Base-by-base conservation (phyloP, 2,888 invertebrate genomes). In the Apodemia duryi region DNA sequence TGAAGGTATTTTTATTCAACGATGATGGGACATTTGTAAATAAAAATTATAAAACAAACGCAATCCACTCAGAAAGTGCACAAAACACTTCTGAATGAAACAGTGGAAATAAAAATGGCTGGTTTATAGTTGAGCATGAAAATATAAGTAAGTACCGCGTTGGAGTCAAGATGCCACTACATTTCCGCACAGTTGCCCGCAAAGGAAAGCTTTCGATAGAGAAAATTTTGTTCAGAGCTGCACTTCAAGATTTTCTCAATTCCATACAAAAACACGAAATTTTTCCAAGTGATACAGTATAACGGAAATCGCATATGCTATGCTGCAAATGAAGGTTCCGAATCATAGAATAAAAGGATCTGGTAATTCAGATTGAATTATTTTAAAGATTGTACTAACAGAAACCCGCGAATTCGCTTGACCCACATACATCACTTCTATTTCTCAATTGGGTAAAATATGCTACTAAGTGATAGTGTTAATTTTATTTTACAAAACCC, bases 161-260 rank as follows among this genome's bases (percentile, higher is more conserved):
- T 78, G 72, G 78, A 82, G 79, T 85, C 83, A 83, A 86, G 84
- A 84, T 77, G 83, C 78, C 80, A 75, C 83, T 84, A 75, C 75
- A 72, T 76, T 79, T 79, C 77, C 79, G 76, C 80, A 70, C 78
- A 77, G 80, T 79, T 84, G 77, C 76, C 75, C 76, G 78, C 75
- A 83, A 84, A 85, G 82, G 80, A 80, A 81, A 76, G 75, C 75
- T 77, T 81, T 77, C 75, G 75, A 77, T 78, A 76, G 78, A 81
- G 78, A 74, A 81, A 51, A 81, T 82, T 82, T 77, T 77, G 77
- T 76, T 77, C 72, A 69, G 71, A 80, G 78, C 74, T 71, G 72
- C 72, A 77, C 80, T 83, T 73, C 73, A 76, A 71, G 67, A 70
- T 70, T 75, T 75, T 70, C 74, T 72, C 74, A 68, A 74, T 75